Percentiles rank a stretch among this genome's conserved stretches.
phyloP scores from a whole-genome alignment of 2,113 vertebrate species.

The Marcusenius ussheri region DNA sequence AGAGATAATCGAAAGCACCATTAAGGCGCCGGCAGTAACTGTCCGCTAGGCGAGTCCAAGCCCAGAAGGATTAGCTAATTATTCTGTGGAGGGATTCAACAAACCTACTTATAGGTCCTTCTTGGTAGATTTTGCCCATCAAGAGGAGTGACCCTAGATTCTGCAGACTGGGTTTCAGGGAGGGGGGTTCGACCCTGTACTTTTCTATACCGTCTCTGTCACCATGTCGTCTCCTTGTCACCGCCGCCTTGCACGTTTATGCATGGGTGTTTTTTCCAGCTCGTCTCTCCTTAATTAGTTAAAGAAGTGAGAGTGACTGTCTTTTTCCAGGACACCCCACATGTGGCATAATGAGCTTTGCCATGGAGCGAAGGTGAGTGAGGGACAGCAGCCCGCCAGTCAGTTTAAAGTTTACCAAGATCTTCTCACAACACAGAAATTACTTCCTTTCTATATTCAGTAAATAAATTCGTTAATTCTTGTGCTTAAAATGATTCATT shows the following conservation, averaged over 20 bases:
- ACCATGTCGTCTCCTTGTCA: not conserved
- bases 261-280: not conserved
- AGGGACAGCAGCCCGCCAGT: not conserved
- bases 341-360: slow-evolving; percentile 31
- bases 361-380: not conserved
- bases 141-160: not conserved
- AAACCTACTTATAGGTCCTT: not conserved
- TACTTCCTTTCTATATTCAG: not conserved
- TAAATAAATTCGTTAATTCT: not conserved
- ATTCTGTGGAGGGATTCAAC: not conserved
- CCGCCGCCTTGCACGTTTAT: not conserved
- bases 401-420: not conserved
- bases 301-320: slow-evolving; percentile 27
- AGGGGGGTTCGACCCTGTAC: not conserved
- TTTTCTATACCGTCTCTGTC: not conserved
- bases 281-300: not conserved
- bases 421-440: not conserved
- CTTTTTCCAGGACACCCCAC: slow-evolving; percentile 40
- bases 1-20: too few species aligned
- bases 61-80: not conserved
- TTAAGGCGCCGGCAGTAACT: not conserved
- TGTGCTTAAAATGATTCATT: not conserved
- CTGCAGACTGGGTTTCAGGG: not conserved
- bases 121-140: not conserved
- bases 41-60: not conserved